Percentiles rank a stretch among this genome's conserved stretches.
Evolutionary conservation across 2,797 vertebrate species (phyloP).

Genomic region (Danio choprae): DNA sequence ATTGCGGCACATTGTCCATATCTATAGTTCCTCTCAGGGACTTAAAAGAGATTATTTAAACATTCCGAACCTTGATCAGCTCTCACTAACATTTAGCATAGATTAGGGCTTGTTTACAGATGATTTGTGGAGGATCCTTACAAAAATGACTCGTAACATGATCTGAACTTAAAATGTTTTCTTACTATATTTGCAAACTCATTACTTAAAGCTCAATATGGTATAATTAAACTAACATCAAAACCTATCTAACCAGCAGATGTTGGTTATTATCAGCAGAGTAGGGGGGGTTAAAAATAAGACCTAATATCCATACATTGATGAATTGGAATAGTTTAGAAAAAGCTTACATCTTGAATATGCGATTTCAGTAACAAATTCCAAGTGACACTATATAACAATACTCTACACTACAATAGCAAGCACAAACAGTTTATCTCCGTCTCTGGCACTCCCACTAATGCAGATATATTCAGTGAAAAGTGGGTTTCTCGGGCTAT

Average conservation of each 20-base stretch:
- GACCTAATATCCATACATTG: background rate
- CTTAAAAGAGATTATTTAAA: background rate
- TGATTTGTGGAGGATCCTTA: no score
- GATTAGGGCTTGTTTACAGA: no score
- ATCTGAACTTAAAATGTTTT: no score
- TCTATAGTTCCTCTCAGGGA: background rate
- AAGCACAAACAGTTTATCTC: slow-evolving; percentile 19
- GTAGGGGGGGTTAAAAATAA: background rate
- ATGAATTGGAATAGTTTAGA: background rate
- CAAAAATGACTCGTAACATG: no score
- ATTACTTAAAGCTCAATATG: no score
- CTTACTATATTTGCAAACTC: no score
- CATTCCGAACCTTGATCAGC: background rate
- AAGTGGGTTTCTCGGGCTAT: background rate
- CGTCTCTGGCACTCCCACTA: slow-evolving; percentile 2
- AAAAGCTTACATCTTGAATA: background rate
- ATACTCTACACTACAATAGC: background rate
- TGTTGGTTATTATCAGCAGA: no score
- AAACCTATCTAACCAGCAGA: no score
- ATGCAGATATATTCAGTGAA: slow-evolving; percentile 9
- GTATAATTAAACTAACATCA: no score
- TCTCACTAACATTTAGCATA: background rate
- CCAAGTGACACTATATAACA: background rate
- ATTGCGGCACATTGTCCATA: no score
- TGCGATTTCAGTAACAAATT: background rate